Conservation (phyloP, 2,113 vertebrate species). For the Pachypanchax playfairii region DNA sequence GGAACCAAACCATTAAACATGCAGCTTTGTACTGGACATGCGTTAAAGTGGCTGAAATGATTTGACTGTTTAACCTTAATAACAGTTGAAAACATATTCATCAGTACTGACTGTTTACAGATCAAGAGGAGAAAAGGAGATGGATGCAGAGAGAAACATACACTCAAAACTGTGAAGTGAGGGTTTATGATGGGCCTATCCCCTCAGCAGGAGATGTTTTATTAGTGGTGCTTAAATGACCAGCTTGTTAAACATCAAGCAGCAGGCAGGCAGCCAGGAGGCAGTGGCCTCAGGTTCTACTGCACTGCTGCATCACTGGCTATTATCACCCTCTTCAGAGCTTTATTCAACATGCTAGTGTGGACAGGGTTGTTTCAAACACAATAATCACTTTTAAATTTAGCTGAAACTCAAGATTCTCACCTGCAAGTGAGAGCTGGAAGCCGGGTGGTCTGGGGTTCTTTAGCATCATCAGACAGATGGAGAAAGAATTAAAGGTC, state of each 20-base stretch:
- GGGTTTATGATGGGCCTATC: slow-evolving; percentile 72
- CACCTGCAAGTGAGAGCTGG: slow-evolving; percentile 52
- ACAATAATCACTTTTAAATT: slow-evolving; percentile 74
- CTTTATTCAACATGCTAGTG: slow-evolving; percentile 72
- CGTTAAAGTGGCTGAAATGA: slow-evolving; percentile 68
- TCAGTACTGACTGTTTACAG: slow-evolving; percentile 59
- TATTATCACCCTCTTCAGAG: slow-evolving; percentile 68
- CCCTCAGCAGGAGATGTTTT: slow-evolving; percentile 77
- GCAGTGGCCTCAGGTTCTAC: slow-evolving; percentile 50
- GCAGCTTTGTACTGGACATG: slow-evolving; percentile 41
- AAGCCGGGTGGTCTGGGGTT: slow-evolving; percentile 56
- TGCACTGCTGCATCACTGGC: slow-evolving; percentile 52
- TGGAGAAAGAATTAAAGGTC: not conserved
- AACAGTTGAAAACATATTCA: slow-evolving; percentile 67
- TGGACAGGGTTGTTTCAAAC: slow-evolving; percentile 67
- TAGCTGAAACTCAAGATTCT: slow-evolving; percentile 59
- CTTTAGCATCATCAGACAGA: slow-evolving; percentile 20
- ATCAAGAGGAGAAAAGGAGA: slow-evolving; percentile 17
- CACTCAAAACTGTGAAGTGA: slow-evolving; percentile 50
- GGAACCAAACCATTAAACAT: slow-evolving; percentile 15
- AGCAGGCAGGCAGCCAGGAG: slow-evolving; percentile 56
- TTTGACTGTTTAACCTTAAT: slow-evolving; percentile 71
- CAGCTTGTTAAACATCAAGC: slow-evolving; percentile 79
- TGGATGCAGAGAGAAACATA: slow-evolving; percentile 26
- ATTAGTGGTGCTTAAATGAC: slow-evolving; percentile 78